phyloP scores from a whole-genome alignment of 1,140 invertebrate genomes.

The Oncopeltus fasciatus region DNA sequence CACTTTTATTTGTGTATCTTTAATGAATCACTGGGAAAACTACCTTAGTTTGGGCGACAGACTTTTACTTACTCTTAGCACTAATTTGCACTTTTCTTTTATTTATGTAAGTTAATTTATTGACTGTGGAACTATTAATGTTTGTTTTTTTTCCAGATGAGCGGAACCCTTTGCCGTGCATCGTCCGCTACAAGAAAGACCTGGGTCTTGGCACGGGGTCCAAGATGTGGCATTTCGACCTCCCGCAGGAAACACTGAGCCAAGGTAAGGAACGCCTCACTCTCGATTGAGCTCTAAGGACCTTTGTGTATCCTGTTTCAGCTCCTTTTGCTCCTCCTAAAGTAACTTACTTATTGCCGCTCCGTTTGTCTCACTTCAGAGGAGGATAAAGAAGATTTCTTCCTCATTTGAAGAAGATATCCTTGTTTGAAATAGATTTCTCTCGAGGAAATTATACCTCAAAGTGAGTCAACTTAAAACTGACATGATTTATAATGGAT shows the following conservation, averaged over 20 bases:
- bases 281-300: not conserved
- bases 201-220: constrained; percentile 20
- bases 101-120: not conserved
- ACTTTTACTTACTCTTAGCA: too few species aligned
- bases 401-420: too few species aligned
- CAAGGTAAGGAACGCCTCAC: constrained; percentile 6
- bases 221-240: constrained; percentile 29
- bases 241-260: constrained; percentile 25
- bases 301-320: not conserved
- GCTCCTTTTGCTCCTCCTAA: not conserved
- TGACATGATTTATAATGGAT: too few species aligned
- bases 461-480: too few species aligned
- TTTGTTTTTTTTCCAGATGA: constrained; percentile 21
- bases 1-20: too few species aligned
- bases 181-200: constrained; percentile 22
- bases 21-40: too few species aligned
- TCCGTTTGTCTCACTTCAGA: not conserved
- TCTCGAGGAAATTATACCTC: too few species aligned
- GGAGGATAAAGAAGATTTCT: too few species aligned
- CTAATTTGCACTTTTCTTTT: not conserved
- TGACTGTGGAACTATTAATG: not conserved
- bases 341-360: not conserved
- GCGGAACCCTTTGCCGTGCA: constrained; percentile 18
- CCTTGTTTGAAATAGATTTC: too few species aligned
- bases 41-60: too few species aligned